Conservation (phyloP, 92 coral and sea anemone species). For the Porites rus region DNA sequence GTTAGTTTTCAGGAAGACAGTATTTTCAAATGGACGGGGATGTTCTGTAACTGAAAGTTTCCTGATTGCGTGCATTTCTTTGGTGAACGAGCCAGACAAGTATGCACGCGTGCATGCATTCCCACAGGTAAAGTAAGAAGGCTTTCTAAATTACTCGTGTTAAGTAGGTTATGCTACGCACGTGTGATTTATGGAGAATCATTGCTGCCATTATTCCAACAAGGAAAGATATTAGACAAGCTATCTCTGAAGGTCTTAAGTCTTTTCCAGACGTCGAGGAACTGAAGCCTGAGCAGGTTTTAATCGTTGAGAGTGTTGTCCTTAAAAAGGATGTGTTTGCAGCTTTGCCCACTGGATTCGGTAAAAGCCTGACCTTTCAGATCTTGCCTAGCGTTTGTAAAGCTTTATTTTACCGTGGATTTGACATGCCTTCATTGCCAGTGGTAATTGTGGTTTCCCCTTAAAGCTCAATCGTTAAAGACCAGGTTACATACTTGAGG, state of each 20-base stretch:
- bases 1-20: too few species aligned
- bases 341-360: conserved; percentile 1
- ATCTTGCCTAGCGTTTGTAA: not conserved
- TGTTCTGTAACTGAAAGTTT: too few species aligned
- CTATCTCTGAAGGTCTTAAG: not conserved
- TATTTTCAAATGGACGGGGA: too few species aligned
- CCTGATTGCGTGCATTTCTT: too few species aligned
- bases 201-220: too few species aligned
- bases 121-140: too few species aligned
- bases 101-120: too few species aligned
- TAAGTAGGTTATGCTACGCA: too few species aligned
- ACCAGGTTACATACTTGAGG: conserved; percentile 2
- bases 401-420: not conserved
- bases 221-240: too few species aligned
- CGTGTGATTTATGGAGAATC: too few species aligned
- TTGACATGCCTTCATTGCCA: not conserved
- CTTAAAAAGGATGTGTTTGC: conserved; percentile 6
- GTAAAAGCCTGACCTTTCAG: conserved; percentile 19
- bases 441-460: conserved; percentile 6
- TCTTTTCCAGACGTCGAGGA: not conserved
- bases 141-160: too few species aligned
- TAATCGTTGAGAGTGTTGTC: not conserved
- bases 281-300: not conserved
- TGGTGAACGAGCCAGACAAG: too few species aligned
- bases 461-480: not conserved